Evolutionary conservation across 2,797 vertebrate genomes (phyloP).

Genomic region (Helicolenus hilgendorfi): DNA sequence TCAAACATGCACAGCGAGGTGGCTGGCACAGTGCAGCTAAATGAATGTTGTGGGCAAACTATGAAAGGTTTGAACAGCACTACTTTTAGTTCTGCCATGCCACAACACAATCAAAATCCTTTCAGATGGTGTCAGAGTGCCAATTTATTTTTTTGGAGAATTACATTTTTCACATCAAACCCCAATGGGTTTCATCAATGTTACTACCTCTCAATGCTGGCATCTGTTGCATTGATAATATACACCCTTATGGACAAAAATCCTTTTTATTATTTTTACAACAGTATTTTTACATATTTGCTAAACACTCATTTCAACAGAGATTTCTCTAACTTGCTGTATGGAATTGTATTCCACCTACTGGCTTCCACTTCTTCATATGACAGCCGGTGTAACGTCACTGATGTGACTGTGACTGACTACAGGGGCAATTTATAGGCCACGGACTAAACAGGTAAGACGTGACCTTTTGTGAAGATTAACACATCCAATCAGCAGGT

Average conservation of each 20-base stretch:
- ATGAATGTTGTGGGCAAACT: constrained; percentile 43
- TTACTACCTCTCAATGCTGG: not conserved
- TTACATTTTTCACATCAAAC: constrained; percentile 23
- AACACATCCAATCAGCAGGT: constrained; percentile 54
- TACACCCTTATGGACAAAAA: not conserved
- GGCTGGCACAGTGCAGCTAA: constrained; percentile 28
- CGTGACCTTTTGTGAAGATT: constrained; percentile 67
- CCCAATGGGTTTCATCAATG: not conserved
- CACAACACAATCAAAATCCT: constrained; percentile 34
- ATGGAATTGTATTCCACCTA: not conserved
- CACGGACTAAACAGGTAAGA: constrained; percentile 42
- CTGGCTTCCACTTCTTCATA: not conserved
- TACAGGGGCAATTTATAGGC: constrained; percentile 33
- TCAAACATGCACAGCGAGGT: constrained; percentile 36
- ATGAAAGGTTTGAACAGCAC: constrained; percentile 26
- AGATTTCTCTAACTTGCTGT: not conserved
- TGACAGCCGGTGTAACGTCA: not conserved
- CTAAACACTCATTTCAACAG: not conserved
- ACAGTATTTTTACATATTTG: not conserved
- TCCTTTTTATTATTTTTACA: not conserved
- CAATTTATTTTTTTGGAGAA: constrained; percentile 18
- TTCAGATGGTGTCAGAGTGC: constrained; percentile 46
- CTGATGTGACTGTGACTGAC: constrained; percentile 28
- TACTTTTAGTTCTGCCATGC: constrained; percentile 10
- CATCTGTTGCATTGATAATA: not conserved